Conservation (phyloP, 2,113 vertebrate genomes). For the Aphelocoma coerulescens region DNA sequence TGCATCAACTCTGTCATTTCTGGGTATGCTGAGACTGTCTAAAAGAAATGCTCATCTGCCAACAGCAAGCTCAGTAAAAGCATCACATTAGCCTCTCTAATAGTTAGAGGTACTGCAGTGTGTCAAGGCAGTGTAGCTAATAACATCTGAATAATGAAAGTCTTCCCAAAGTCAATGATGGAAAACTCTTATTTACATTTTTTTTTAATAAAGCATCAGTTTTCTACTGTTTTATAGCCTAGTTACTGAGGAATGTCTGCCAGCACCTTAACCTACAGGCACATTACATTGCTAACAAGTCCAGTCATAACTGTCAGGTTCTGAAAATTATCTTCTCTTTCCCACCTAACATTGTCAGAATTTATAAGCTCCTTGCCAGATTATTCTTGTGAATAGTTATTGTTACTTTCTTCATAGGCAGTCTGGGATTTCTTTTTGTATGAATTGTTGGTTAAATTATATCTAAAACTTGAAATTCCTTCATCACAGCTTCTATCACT, state of each 20-base stretch:
- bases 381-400: neutral
- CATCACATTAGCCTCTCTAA: neutral
- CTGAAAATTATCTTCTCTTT: neutral
- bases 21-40: neutral
- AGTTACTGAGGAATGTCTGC: neutral
- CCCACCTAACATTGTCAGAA: neutral
- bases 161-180: neutral
- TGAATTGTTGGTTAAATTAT: neutral
- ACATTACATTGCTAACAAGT: conserved; percentile 4
- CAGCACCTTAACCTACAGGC: neutral
- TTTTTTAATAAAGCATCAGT: neutral
- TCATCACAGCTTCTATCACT: neutral
- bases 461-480: neutral
- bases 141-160: neutral
- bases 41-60: neutral
- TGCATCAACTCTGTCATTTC: neutral
- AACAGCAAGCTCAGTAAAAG: neutral
- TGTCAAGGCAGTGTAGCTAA: neutral
- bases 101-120: neutral
- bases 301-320: neutral
- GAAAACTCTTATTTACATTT: neutral
- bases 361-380: neutral
- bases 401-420: neutral
- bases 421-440: neutral
- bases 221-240: neutral